These are phyloP conservation scores for Formica aserva DNA, from an alignment of 2,888 invertebrate species.

Conservation along the genomic window DNA sequence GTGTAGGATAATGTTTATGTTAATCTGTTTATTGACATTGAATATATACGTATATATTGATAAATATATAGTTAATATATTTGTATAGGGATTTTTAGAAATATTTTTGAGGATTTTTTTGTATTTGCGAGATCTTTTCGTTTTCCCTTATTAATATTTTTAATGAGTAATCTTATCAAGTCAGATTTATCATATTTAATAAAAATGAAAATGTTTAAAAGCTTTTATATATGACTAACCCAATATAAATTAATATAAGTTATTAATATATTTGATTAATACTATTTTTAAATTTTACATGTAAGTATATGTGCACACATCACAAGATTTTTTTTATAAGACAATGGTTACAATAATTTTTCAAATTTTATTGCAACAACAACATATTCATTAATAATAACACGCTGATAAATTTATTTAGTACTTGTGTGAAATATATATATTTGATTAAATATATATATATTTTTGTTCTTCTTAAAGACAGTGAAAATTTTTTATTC, in stretches of 20 bases:
- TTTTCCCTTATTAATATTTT: neutral
- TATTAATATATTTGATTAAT: neutral
- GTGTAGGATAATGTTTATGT: neutral
- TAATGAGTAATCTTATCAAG: neutral
- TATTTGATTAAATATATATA: neutral
- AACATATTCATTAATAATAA: neutral
- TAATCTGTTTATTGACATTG: neutral
- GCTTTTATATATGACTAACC: neutral
- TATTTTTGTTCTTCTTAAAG: neutral
- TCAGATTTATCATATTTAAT: neutral
- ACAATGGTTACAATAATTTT: conserved; percentile 1
- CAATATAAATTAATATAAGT: neutral
- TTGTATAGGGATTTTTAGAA: neutral
- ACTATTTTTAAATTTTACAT: neutral
- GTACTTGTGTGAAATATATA: neutral
- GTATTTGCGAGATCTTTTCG: neutral
- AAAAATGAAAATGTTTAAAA: neutral
- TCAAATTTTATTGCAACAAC: neutral
- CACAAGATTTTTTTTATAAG: neutral
- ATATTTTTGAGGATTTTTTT: neutral
- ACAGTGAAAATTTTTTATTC: neutral
- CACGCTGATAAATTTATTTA: neutral
- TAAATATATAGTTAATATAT: conserved; percentile 12
- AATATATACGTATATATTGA: neutral
- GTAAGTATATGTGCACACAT: neutral